A percentile compares a stretch with the other conserved stretches of the same genome.
Evolutionary conservation across 2,888 invertebrate species (phyloP).

Genomic region (Plagiodera versicolora): DNA sequence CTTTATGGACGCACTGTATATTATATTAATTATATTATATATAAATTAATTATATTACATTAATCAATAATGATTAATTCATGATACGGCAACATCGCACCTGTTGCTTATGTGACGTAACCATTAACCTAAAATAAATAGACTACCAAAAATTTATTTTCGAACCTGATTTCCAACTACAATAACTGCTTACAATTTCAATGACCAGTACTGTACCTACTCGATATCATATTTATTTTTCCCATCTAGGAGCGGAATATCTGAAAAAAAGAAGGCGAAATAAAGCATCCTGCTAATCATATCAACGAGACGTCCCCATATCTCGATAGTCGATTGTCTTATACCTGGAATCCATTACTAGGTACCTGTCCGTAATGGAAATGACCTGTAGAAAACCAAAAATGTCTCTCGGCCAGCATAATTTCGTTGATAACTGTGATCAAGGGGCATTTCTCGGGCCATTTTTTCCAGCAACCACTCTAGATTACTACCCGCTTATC

Average conservation of each 20-base stretch:
- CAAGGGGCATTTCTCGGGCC: not conserved
- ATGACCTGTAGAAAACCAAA: slow-evolving; percentile 17
- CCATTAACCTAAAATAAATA: too few species aligned
- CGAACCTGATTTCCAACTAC: too few species aligned
- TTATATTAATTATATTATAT: too few species aligned
- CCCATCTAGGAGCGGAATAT: not conserved
- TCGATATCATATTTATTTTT: not conserved
- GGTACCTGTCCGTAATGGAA: slow-evolving; percentile 19
- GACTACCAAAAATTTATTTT: too few species aligned
- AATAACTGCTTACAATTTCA: not conserved
- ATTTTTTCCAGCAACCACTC: not conserved
- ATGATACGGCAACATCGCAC: too few species aligned
- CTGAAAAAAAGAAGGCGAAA: not conserved
- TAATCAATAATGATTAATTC: too few species aligned
- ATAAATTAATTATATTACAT: too few species aligned
- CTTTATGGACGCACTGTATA: too few species aligned
- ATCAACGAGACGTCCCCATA: slow-evolving; percentile 14
- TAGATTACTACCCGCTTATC: slow-evolving; percentile 10
- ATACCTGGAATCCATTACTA: slow-evolving; percentile 8
- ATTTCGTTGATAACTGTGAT: slow-evolving; percentile 18
- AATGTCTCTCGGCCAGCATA: slow-evolving; percentile 12
- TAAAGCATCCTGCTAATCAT: slow-evolving; percentile 21
- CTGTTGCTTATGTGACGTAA: too few species aligned
- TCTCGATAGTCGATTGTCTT: slow-evolving; percentile 24
- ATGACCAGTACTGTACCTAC: not conserved